Conservation (phyloP, 1,140 invertebrate genomes). For the Leptinotarsa lineolata region DNA sequence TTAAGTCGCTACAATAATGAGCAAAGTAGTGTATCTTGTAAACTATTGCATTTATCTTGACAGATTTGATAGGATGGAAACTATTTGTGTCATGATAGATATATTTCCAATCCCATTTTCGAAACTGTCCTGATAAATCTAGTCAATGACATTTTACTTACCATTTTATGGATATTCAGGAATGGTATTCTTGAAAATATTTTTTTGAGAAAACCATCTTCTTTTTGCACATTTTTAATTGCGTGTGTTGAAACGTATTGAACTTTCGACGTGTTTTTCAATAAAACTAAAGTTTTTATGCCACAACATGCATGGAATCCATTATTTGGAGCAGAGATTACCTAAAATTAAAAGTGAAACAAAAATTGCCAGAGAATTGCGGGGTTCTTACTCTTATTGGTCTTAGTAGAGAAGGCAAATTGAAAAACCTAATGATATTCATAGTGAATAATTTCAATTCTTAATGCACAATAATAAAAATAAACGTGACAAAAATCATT, state of each 20-base stretch:
- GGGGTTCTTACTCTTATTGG: neutral
- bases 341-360: constrained; percentile 8
- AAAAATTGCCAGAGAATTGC: neutral
- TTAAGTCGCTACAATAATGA: constrained; percentile 60
- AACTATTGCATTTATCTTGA: neutral
- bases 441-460: neutral
- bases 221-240: constrained; percentile 31
- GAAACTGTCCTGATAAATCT: neutral
- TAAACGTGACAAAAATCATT: neutral
- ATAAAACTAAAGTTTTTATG: neutral
- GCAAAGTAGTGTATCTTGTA: neutral
- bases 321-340: neutral
- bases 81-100: neutral
- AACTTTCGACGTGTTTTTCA: neutral
- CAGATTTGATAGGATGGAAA: neutral
- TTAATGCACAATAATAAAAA: neutral
- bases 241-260: constrained; percentile 32
- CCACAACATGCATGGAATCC: neutral
- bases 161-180: constrained; percentile 39
- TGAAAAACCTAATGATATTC: constrained; percentile 10
- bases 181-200: constrained; percentile 43
- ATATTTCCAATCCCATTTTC: neutral
- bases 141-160: constrained; percentile 25
- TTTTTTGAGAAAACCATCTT: constrained; percentile 37
- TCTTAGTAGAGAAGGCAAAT: neutral